Evolutionary conservation across 2,888 invertebrate species (phyloP).

Genomic region (Drosophila stalkeri): DNA sequence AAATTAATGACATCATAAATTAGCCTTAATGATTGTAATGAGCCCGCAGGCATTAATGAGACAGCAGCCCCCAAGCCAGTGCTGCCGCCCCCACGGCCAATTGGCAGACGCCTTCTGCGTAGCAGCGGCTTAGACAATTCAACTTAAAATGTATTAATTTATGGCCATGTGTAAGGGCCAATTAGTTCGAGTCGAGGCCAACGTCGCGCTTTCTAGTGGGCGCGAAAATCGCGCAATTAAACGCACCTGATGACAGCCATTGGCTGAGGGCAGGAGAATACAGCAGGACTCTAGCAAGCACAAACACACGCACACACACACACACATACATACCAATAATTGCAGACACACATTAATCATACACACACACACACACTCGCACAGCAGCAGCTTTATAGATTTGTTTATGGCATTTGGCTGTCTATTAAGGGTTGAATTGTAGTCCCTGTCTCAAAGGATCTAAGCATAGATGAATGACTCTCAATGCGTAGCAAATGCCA

Average conservation of each 20-base stretch:
- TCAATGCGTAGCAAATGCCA: not conserved
- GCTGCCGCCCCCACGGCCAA: not conserved
- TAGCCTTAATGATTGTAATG: slow-evolving; percentile 82
- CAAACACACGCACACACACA: slow-evolving; percentile 38
- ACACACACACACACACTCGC: slow-evolving; percentile 39
- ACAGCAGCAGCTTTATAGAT: slow-evolving; percentile 48
- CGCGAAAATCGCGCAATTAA: slow-evolving; percentile 83
- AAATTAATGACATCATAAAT: slow-evolving; percentile 81
- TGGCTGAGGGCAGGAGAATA: slow-evolving; percentile 16
- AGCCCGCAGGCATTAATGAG: slow-evolving; percentile 72
- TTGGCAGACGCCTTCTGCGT: slow-evolving; percentile 10
- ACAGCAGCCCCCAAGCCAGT: slow-evolving; percentile 1
- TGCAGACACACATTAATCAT: slow-evolving; percentile 70
- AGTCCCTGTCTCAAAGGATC: slow-evolving; percentile 32
- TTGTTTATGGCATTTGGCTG: slow-evolving; percentile 58
- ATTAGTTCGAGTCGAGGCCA: slow-evolving; percentile 63
- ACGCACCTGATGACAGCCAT: slow-evolving; percentile 81
- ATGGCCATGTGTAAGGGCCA: slow-evolving; percentile 75
- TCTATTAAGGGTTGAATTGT: slow-evolving; percentile 60
- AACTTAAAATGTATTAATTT: slow-evolving; percentile 82
- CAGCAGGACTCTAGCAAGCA: slow-evolving; percentile 21
- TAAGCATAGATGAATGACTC: slow-evolving; percentile 34
- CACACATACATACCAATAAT: slow-evolving; percentile 46
- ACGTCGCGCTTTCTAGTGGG: slow-evolving; percentile 62
- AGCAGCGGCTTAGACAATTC: slow-evolving; percentile 69